Evolutionary conservation across 2,113 vertebrate genomes (phyloP), one percentile per base, ranked within the genome.

Genomic region (Hippocampus mohnikei): DNA sequence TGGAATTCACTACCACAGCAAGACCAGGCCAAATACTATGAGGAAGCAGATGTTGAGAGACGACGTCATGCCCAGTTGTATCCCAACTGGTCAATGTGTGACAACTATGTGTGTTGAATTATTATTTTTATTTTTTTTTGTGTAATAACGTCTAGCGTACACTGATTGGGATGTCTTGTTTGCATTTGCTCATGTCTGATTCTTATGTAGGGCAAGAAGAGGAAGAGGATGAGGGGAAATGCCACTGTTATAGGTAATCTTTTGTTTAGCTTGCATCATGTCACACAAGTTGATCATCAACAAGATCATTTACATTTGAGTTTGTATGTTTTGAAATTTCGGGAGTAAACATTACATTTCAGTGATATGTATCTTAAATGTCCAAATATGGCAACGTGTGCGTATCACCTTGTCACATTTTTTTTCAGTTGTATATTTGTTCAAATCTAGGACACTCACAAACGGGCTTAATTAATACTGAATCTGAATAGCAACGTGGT

Each of bases 71-170:
- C 63, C 7, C 63, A 65, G 63, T 65, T 65, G 63, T 65, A 65
- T 27, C 63, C 63, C 41, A 65, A 65, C 63, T 65, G 63, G 63
- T 65, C 63, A 16, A 65, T 65, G 63, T 65, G 63, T 65, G 63
- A 65, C 42, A 65, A 65, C 42, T 65, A 65, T 27, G 63, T 65
- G 42, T 27, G 63, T 65, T 13, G 42, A 46, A 46, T 18, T 18
- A 16, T 41, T 46, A n/a, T n/a, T n/a, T n/a, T n/a, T n/a, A n/a
- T 16, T 15, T 8, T 3, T 5, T 33, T 37, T 37, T 37, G 33
- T 37, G 33, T 37, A 11, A 25, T n/a, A 37, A 13, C 42, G 37
- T 63, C 61, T n/a, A 44, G n/a, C 1, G 11, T 42, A 6, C 41
- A 8, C 1, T 11, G 3, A 15, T 23, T 5, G 23, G n/a, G 7